Evolutionary conservation across 2,888 invertebrate species (phyloP).

Genomic region (Ptilodon capucinus): DNA sequence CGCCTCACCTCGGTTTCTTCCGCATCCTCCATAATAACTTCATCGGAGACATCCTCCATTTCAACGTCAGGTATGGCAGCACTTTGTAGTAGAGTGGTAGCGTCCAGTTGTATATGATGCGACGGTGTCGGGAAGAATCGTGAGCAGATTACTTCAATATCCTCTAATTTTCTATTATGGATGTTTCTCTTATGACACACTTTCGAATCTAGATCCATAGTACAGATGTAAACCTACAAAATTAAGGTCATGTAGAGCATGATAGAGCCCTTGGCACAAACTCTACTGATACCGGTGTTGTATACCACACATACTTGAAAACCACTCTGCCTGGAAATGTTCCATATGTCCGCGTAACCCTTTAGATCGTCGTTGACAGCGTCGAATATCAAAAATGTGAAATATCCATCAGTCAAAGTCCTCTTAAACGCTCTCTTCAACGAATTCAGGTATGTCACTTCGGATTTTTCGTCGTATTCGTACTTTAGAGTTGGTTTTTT

Average conservation of each 20-base stretch:
- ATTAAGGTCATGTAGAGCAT: not conserved
- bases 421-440: constrained; percentile 95
- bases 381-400: constrained; percentile 96
- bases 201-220: constrained; percentile 91
- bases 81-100: constrained; percentile 91
- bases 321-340: constrained; percentile 91
- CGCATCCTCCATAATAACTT: constrained; percentile 61
- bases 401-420: constrained; percentile 94
- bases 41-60: constrained; percentile 88
- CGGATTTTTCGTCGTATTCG: constrained; percentile 93
- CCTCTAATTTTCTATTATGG: constrained; percentile 90
- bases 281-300: not conserved
- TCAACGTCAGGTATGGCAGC: constrained; percentile 92
- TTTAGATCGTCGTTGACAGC: constrained; percentile 92
- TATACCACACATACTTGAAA: constrained; percentile 86
- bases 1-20: constrained; percentile 76
- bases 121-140: constrained; percentile 90
- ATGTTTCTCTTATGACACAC: constrained; percentile 92
- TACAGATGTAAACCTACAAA: constrained; percentile 93
- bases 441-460: constrained; percentile 90
- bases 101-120: constrained; percentile 92
- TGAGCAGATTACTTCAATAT: constrained; percentile 87
- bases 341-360: constrained; percentile 94
- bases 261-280: not conserved
- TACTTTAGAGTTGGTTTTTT: constrained; percentile 89